These are phyloP conservation scores for Abrostola triplasia DNA, from an alignment of 2,888 invertebrate genomes.

Conservation along the genomic window DNA sequence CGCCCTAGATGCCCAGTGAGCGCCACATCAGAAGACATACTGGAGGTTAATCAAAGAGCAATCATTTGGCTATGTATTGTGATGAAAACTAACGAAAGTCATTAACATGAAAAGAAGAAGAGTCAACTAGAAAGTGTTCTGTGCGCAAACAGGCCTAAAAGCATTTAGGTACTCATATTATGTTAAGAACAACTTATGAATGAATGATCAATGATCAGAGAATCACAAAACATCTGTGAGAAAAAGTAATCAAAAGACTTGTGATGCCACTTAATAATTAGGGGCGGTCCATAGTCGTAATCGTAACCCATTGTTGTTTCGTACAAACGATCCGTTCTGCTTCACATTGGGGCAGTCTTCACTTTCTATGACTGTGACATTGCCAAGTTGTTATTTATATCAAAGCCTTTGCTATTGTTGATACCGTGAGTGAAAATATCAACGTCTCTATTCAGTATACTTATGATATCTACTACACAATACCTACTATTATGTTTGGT, in stretches of 20 bases:
- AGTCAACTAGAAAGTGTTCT: too few species aligned
- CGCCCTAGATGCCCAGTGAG: too few species aligned
- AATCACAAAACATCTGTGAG: conserved; percentile 1
- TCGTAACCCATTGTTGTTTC: conserved; percentile 63
- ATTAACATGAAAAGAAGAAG: too few species aligned
- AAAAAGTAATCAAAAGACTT: conserved; percentile 5
- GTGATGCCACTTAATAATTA: conserved; percentile 47
- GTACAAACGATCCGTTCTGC: conserved; percentile 76
- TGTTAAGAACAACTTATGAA: background rate
- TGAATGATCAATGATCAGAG: background rate
- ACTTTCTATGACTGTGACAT: conserved; percentile 81
- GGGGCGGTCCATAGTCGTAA: conserved; percentile 50
- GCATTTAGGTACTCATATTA: background rate
- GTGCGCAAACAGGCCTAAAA: background rate
- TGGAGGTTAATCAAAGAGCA: too few species aligned
- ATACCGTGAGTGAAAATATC: conserved; percentile 45
- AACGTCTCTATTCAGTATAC: conserved; percentile 28
- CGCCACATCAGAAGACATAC: too few species aligned
- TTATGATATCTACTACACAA: too few species aligned
- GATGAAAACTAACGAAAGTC: too few species aligned
- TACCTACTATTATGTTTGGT: too few species aligned
- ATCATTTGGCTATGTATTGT: too few species aligned
- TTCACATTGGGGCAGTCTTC: conserved; percentile 80
- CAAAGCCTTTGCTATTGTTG: conserved; percentile 44
- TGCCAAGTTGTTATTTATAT: conserved; percentile 57